phyloP scores from a whole-genome alignment of 2,113 vertebrate genomes.

The Dascyllus trimaculatus region DNA sequence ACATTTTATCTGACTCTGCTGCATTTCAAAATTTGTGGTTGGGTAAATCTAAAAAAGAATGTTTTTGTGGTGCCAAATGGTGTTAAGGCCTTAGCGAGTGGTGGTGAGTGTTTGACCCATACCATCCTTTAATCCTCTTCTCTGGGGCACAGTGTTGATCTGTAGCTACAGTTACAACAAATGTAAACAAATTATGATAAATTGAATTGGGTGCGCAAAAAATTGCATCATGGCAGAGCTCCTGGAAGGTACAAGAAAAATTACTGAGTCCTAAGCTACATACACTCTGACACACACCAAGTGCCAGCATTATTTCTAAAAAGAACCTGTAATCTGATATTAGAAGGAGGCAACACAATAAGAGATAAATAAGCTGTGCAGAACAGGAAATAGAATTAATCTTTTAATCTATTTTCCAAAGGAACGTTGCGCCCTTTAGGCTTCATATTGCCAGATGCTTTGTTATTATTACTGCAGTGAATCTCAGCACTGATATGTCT shows the following conservation, averaged over 20 bases:
- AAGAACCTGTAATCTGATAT: constrained; percentile 49
- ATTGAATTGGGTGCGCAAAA: constrained; percentile 4
- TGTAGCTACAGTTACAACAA: not conserved
- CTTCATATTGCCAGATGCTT: constrained; percentile 36
- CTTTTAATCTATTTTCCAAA: constrained; percentile 37
- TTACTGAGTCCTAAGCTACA: constrained; percentile 8
- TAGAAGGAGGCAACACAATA: constrained; percentile 30
- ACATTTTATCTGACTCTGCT: not conserved
- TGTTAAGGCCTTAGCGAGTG: not conserved
- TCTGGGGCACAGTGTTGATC: not conserved
- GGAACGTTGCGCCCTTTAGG: constrained; percentile 32
- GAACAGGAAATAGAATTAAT: constrained; percentile 51
- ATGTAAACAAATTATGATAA: not conserved
- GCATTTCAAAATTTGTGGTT: not conserved
- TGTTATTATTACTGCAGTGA: constrained; percentile 51
- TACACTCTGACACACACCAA: not conserved
- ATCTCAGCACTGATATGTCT: constrained; percentile 28
- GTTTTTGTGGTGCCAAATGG: not conserved
- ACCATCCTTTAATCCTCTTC: not conserved
- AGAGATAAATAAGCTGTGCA: constrained; percentile 44
- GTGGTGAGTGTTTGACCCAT: too few relatives aligned
- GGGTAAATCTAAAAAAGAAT: not conserved
- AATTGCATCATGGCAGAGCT: not conserved
- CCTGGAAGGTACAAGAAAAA: constrained; percentile 1
- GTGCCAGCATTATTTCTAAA: not conserved